Evolutionary conservation across 2,113 vertebrate genomes (phyloP).

Genomic region (Callocephalon fimbriatum): DNA sequence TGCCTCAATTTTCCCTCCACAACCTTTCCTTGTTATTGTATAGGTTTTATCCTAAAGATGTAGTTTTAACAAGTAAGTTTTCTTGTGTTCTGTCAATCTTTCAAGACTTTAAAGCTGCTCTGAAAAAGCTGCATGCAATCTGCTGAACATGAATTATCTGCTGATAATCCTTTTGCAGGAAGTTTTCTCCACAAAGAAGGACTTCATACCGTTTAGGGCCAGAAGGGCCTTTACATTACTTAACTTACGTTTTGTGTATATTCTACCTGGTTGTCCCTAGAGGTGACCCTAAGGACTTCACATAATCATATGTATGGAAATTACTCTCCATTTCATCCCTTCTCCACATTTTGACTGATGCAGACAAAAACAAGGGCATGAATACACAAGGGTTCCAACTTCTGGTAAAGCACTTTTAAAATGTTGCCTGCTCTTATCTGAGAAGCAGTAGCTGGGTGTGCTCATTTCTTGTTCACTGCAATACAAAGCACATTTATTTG

Average conservation of each 20-base stretch:
- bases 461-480: not conserved
- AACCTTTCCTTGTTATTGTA: not conserved
- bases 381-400: not conserved
- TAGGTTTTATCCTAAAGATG: not conserved
- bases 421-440: not conserved
- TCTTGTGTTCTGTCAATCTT: not conserved
- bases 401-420: not conserved
- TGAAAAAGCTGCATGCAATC: not conserved
- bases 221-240: not conserved
- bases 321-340: not conserved
- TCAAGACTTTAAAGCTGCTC: not conserved
- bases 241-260: not conserved
- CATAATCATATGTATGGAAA: not conserved
- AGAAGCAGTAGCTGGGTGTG: not conserved
- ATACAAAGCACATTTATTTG: not conserved
- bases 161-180: not conserved
- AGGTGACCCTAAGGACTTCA: not conserved
- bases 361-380: not conserved
- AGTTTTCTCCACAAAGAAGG: not conserved
- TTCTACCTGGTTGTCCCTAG: not conserved
- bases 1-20: not conserved
- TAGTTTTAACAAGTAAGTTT: not conserved
- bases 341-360: not conserved
- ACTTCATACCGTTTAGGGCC: not conserved
- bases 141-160: not conserved